These are phyloP conservation scores for Atractosteus spatula DNA, from an alignment of 2,113 vertebrate genomes.

Conservation along the genomic window DNA sequence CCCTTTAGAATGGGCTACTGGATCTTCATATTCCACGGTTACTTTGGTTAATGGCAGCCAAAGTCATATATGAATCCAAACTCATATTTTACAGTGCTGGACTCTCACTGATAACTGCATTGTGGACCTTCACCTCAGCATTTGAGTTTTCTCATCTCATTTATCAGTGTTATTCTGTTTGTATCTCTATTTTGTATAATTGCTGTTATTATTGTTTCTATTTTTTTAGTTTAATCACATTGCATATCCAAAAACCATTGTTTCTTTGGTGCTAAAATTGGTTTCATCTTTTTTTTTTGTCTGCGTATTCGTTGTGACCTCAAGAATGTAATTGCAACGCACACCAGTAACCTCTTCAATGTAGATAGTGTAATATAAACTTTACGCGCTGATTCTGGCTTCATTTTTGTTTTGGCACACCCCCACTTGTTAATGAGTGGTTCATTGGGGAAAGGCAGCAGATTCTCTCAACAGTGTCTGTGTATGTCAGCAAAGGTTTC, in stretches of 20 bases:
- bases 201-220: not conserved
- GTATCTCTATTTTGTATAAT: not conserved
- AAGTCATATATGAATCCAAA: no score
- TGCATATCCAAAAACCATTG: not conserved
- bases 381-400: not conserved
- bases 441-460: no score
- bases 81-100: no score
- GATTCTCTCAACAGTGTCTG: no score
- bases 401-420: slow-evolving; percentile 8
- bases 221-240: not conserved
- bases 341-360: slow-evolving; percentile 49
- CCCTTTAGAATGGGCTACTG: no score
- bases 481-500: no score
- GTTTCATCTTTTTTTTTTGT: not conserved
- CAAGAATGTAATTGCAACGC: slow-evolving; percentile 50
- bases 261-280: slow-evolving; percentile 7
- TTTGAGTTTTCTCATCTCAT: slow-evolving; percentile 33
- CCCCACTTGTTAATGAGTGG: not conserved
- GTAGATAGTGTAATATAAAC: slow-evolving; percentile 42
- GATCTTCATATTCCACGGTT: no score
- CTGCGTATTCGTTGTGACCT: slow-evolving; percentile 39
- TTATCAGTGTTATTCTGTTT: slow-evolving; percentile 18
- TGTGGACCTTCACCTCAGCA: no score
- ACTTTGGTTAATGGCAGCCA: no score
- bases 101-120: no score